These are phyloP conservation scores for Papilio polyxenes DNA, from an alignment of 1,140 invertebrate genomes.

Conservation along the genomic window DNA sequence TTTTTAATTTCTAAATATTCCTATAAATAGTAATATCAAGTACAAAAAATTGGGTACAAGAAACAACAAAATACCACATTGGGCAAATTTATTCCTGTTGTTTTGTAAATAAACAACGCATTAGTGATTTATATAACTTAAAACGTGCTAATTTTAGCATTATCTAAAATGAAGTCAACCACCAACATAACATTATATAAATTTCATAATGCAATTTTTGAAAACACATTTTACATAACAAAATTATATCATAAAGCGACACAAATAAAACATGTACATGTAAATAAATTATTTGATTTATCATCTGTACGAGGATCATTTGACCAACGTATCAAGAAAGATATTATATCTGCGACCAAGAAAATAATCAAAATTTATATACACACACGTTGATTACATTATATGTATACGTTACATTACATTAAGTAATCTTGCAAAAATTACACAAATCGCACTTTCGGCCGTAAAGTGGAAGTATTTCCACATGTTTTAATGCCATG, in stretches of 20 bases:
- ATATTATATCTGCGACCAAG: neutral
- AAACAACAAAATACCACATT: neutral
- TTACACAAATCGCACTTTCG: neutral
- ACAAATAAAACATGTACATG: too few species aligned
- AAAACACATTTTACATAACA: neutral
- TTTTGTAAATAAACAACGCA: neutral
- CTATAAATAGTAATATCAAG: neutral
- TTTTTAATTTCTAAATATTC: conserved; percentile 56
- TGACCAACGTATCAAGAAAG: neutral
- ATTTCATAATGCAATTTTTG: neutral
- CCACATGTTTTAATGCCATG: too few species aligned
- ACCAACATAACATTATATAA: neutral
- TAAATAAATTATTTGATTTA: too few species aligned
- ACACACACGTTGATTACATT: too few species aligned
- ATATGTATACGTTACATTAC: neutral
- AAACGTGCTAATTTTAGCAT: too few species aligned
- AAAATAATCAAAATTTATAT: neutral
- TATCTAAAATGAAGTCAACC: neutral
- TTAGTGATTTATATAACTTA: neutral
- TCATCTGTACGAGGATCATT: neutral
- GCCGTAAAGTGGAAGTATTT: too few species aligned
- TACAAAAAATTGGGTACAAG: neutral
- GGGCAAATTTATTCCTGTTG: neutral
- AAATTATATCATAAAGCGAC: neutral
- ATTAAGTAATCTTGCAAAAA: neutral